A percentile compares a stretch with the other conserved stretches of the same genome.
Evolutionary conservation across 2,797 vertebrate species (phyloP).

Genomic region (Ceryle rudis): DNA sequence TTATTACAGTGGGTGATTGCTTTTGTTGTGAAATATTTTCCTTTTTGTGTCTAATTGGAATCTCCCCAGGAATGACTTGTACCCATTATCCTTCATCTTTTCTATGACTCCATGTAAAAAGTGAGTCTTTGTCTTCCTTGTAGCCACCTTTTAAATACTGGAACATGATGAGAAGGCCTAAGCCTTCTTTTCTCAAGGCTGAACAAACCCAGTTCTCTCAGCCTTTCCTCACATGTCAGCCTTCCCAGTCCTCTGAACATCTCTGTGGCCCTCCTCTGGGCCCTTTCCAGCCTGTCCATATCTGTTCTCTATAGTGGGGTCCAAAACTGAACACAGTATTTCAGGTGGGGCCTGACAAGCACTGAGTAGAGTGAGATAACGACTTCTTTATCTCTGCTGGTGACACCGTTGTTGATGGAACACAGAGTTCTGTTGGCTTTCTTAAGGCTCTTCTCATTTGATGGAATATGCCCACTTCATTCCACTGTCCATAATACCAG

Average conservation of each 20-base stretch:
- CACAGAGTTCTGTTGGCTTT: too few relatives aligned
- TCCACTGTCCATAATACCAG: fast-evolving
- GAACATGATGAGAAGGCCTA: neutral
- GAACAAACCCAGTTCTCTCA: neutral
- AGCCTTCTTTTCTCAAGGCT: neutral
- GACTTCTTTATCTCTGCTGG: neutral
- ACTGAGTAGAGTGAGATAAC: neutral
- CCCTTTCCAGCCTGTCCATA: neutral
- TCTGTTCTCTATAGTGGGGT: neutral
- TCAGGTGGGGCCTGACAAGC: neutral
- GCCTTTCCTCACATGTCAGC: neutral
- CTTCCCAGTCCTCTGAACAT: neutral
- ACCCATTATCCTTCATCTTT: neutral
- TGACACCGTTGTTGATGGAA: neutral
- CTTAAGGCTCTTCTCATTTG: neutral
- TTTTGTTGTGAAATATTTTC: neutral
- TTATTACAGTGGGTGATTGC: neutral
- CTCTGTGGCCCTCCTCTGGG: neutral
- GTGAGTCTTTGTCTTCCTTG: neutral
- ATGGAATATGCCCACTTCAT: neutral
- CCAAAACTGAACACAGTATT: neutral
- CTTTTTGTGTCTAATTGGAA: neutral
- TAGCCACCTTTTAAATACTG: neutral
- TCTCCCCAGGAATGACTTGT: neutral
- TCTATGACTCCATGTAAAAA: neutral